Base-by-base conservation (phyloP, 1,140 invertebrate genomes). In the Sitophilus oryzae region DNA sequence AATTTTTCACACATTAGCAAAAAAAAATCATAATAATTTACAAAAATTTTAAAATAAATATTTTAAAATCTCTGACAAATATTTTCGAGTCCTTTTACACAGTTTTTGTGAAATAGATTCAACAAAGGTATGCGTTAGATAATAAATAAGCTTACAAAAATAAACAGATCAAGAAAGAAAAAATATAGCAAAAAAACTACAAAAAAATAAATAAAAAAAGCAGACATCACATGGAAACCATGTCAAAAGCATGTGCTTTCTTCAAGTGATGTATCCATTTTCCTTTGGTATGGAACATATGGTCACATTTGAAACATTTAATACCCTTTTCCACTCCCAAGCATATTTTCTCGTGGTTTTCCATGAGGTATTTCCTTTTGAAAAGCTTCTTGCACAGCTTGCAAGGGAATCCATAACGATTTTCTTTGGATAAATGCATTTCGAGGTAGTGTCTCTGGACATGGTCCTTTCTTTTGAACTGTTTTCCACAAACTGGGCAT, bases 381-480 rank as follows among this genome's bases (percentile, higher is more conserved):
- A 64, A 66, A 14, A 52, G 35, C 38, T 48, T 62, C 0, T 56
- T 38, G 46, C 64, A 66, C 15, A 43, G 50, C 1, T 16, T 34
- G 25, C 65, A 66, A 2, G 46, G 10, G 38, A 49, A 66, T 8
- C 50, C 52, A 10, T 45, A 36, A 1, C 18, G 18, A 19, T 44
- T 54, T 14, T 42, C 53, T 20, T 53, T 44, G 6, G 34, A 34
- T 35, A 61, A 21, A 37, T 66, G 65, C 30, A 64, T 25, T 40
- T 64, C 65, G 18, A 65, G 34, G 36, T 58, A 65, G 43, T 78
- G 75, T 1, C 70, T 63, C 37, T 72, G 71, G 8, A 76, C 66
- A 46, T 74, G 70, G 52, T 74, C 74, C 47, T 70, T 73, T 54
- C 73, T 60, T 58, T 74, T 75, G 56, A 73, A 73, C 10, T 65